Percentiles rank a stretch among this genome's conserved stretches.
These are phyloP conservation scores for Microcaecilia unicolor DNA, from an alignment of 2,797 vertebrate species.

Conservation along the genomic window DNA sequence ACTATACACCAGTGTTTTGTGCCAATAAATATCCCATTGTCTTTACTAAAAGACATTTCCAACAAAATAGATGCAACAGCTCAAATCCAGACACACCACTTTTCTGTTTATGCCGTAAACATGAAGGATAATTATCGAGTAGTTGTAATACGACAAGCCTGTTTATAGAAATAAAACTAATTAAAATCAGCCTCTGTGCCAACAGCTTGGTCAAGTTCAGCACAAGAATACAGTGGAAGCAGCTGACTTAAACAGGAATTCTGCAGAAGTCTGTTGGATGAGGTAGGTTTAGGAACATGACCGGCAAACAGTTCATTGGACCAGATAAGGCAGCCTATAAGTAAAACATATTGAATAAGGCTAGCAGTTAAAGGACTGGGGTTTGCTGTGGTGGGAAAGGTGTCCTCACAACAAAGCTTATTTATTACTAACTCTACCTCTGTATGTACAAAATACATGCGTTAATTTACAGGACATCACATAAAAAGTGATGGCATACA, in stretches of 20 bases:
- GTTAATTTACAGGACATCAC: too few species aligned
- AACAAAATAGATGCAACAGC: neutral
- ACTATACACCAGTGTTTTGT: too few species aligned
- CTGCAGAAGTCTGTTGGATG: neutral
- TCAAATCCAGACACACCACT: neutral
- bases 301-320: constrained; percentile 4
- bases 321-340: too few species aligned
- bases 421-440: too few species aligned
- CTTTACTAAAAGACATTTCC: too few species aligned
- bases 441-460: too few species aligned
- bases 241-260: neutral
- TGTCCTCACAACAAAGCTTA: too few species aligned
- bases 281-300: neutral
- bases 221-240: neutral
- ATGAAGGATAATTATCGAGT: neutral
- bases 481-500: too few species aligned
- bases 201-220: neutral
- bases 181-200: neutral
- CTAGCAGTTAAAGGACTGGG: constrained; percentile 3
- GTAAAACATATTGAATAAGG: too few species aligned
- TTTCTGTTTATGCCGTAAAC: neutral
- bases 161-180: neutral
- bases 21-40: too few species aligned
- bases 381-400: too few species aligned
- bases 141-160: neutral